Evolutionary conservation across 2,113 vertebrate species (phyloP), one percentile per base, ranked within the genome.

Genomic region (Tychaedon coryphoeus): DNA sequence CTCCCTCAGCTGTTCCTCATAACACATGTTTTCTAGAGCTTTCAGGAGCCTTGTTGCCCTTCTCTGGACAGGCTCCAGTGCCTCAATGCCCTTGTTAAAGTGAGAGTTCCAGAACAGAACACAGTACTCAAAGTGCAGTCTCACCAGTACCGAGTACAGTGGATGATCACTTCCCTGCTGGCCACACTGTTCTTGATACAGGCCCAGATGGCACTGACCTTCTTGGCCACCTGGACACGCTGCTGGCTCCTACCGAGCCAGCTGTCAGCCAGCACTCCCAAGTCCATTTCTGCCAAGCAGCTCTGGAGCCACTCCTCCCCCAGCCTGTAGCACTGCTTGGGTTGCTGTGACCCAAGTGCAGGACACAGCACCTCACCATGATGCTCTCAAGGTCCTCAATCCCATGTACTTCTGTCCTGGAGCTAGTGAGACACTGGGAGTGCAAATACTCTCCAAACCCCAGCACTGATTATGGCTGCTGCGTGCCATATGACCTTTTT

Each of bases 51-150:
- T 25, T 42, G 43, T 31, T 58, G 36, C 16, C 10, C 51, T 75
- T 86, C 13, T 50, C 51, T 42, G 25, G 43, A 31, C 14, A 43
- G 36, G 31, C 36, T 50, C 20, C 31, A 67, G 17, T 43, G 42
- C 34, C 8, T 66, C 25, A 34, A 18, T 57, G 51, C 17, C 36
- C 17, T 58, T 40, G 24, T 50, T 75, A 22, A 75, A 57, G 24
- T 34, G 25, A 58, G 43, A 29, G 31, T 26, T 29, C 43, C 25
- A 58, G 43, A 43, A 26, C 0, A 0, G 38, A 60, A 12, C 22
- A 22, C 26, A 23, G 6, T 4, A 36, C 17, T 65, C 20, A 33
- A 51, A 18, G 36, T 43, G 7, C 72, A 67, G 18, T 12, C 33
- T 60, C 26, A 60, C 62, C 45, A 43, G 36, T 26, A 33, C 36